Evolutionary conservation across 2,888 invertebrate species (phyloP).

Genomic region (Portevinia maculata): DNA sequence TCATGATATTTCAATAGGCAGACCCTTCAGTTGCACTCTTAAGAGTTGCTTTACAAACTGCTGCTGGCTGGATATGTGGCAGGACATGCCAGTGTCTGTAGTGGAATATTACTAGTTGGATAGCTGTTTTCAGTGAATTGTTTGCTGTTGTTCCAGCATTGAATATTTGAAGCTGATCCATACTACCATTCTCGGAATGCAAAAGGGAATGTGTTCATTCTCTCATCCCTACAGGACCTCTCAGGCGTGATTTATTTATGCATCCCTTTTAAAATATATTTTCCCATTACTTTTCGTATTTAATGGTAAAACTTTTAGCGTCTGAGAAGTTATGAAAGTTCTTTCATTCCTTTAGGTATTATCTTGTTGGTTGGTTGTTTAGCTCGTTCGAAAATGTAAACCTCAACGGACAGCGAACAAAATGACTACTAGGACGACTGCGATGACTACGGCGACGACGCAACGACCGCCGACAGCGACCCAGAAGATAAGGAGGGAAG

Average conservation of each 20-base stretch:
- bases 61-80: slow-evolving; percentile 37
- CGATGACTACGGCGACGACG: slow-evolving; percentile 11
- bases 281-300: slow-evolving; percentile 64
- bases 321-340: slow-evolving; percentile 71
- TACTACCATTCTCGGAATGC: background rate
- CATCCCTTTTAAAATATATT: slow-evolving; percentile 69
- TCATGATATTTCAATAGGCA: slow-evolving; percentile 71
- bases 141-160: slow-evolving; percentile 17
- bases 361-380: slow-evolving; percentile 59
- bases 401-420: slow-evolving; percentile 49
- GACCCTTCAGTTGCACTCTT: slow-evolving; percentile 65
- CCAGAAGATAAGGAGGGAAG: slow-evolving; percentile 49
- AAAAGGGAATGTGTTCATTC: background rate
- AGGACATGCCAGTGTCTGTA: slow-evolving; percentile 52
- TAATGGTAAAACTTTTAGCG: slow-evolving; percentile 72
- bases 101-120: slow-evolving; percentile 49
- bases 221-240: slow-evolving; percentile 38
- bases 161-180: slow-evolving; percentile 43
- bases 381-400: slow-evolving; percentile 61
- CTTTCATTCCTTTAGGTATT: slow-evolving; percentile 36
- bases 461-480: slow-evolving; percentile 41
- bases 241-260: slow-evolving; percentile 67
- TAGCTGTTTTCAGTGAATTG: slow-evolving; percentile 21
- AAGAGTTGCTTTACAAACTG: slow-evolving; percentile 63
- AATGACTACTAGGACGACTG: slow-evolving; percentile 21